A percentile compares a stretch with the other conserved stretches of the same genome.
phyloP scores from a whole-genome alignment of 1,140 invertebrate genomes.

The Zaprionus ornatus region DNA sequence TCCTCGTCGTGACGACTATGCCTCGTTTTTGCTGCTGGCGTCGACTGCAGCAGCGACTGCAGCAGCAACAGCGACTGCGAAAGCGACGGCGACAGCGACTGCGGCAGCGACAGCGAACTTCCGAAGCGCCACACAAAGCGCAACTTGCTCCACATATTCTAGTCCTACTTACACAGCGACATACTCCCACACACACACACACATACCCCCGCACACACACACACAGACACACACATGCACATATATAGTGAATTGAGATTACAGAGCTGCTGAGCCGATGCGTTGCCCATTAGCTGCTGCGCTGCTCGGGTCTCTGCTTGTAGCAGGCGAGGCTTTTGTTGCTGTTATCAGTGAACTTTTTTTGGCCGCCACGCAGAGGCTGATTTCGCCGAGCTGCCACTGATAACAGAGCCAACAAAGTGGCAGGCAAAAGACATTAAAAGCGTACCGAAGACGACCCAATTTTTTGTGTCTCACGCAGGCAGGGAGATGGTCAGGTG shows the following conservation, averaged over 20 bases:
- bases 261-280: constrained; percentile 58
- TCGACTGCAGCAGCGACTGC: neutral
- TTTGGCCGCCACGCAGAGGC: constrained; percentile 42
- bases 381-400: constrained; percentile 40
- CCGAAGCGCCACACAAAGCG: constrained; percentile 53
- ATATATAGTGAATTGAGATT: constrained; percentile 43
- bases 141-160: constrained; percentile 78
- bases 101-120: constrained; percentile 22
- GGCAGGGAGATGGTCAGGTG: constrained; percentile 7
- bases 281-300: constrained; percentile 54
- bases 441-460: constrained; percentile 58
- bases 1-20: constrained; percentile 22
- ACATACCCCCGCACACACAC: constrained; percentile 16
- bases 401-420: constrained; percentile 71
- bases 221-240: constrained; percentile 9
- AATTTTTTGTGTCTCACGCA: constrained; percentile 59
- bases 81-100: neutral
- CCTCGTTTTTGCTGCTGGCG: neutral
- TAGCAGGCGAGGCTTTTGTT: constrained; percentile 40
- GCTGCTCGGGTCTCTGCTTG: constrained; percentile 45
- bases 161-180: constrained; percentile 76
- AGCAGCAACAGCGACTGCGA: no score
- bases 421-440: constrained; percentile 68
- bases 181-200: constrained; percentile 39
- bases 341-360: constrained; percentile 72